phyloP scores from a whole-genome alignment of 2,113 vertebrate genomes.

The Tapirus terrestris region DNA sequence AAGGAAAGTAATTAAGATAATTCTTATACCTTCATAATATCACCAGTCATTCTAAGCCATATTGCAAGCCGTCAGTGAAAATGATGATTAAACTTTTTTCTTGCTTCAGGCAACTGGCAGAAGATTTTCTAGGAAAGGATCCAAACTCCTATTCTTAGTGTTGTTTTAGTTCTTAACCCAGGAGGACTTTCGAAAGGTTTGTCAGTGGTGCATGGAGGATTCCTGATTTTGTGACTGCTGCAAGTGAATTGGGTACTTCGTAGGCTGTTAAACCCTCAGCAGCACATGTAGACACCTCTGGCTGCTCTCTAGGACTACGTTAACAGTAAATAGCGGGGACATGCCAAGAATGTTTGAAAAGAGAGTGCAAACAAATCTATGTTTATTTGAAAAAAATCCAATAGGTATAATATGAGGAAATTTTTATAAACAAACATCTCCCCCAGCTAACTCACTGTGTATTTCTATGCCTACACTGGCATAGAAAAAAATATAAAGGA shows the following conservation, averaged over 20 bases:
- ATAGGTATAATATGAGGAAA: background rate
- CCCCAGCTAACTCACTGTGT: background rate
- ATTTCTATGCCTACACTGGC: background rate
- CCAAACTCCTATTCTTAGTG: background rate
- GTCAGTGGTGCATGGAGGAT: background rate
- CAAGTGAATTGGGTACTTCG: background rate
- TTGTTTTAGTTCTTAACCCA: background rate
- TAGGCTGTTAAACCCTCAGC: background rate
- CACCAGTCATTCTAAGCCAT: background rate
- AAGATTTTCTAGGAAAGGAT: background rate
- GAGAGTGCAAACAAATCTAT: background rate
- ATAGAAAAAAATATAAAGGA: background rate
- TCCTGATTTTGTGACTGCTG: background rate
- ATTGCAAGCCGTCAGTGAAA: background rate
- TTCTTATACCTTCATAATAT: background rate
- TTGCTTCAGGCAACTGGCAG: background rate
- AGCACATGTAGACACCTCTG: background rate
- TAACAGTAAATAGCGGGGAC: background rate
- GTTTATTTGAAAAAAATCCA: background rate
- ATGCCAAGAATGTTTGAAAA: background rate
- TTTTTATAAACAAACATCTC: conserved; percentile 1
- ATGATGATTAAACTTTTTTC: background rate
- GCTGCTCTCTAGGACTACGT: background rate
- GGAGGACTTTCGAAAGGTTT: background rate
- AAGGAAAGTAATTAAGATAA: background rate